Percentiles rank a stretch among this genome's conserved stretches.
phyloP scores from a whole-genome alignment of 2,113 vertebrate genomes.

The Ophthalmolycus amberensis region DNA sequence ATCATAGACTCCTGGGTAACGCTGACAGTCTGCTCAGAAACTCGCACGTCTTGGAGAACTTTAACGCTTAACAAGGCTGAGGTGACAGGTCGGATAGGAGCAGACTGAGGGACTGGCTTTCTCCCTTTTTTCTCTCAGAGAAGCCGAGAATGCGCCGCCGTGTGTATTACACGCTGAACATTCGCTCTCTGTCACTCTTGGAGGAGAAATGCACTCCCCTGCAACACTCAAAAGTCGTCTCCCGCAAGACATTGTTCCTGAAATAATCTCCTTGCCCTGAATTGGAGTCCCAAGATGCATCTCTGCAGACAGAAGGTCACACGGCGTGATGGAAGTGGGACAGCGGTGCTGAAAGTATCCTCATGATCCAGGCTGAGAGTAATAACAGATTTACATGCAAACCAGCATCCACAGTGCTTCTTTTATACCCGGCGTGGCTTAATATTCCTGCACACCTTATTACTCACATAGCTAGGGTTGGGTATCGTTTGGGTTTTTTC shows the following conservation, averaged over 20 bases:
- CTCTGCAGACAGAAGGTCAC: conserved; percentile 71
- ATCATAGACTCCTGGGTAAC: conserved; percentile 58
- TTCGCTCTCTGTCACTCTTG: conserved; percentile 40
- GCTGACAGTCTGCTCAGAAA: conserved; percentile 52
- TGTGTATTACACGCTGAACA: conserved; percentile 33
- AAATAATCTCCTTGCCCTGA: conserved; percentile 78
- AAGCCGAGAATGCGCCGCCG: neutral
- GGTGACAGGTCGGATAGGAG: conserved; percentile 50
- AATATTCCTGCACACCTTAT: conserved; percentile 1
- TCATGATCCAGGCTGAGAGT: conserved; percentile 26
- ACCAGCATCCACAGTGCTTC: conserved; percentile 1
- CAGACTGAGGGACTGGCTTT: conserved; percentile 39
- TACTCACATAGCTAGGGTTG: neutral
- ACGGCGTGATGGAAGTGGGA: conserved; percentile 70
- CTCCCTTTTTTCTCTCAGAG: neutral
- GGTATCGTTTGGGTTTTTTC: no score
- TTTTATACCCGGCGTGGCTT: conserved; percentile 13
- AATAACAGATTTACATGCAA: conserved; percentile 39
- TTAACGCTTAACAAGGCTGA: conserved; percentile 46
- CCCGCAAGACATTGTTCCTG: conserved; percentile 69
- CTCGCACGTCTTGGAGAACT: conserved; percentile 47
- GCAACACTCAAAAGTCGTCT: conserved; percentile 40
- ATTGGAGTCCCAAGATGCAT: conserved; percentile 66
- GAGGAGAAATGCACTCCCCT: conserved; percentile 45
- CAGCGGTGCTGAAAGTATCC: conserved; percentile 70